Evolutionary conservation across 2,113 vertebrate genomes (phyloP).

Genomic region (Pygoscelis adeliae): DNA sequence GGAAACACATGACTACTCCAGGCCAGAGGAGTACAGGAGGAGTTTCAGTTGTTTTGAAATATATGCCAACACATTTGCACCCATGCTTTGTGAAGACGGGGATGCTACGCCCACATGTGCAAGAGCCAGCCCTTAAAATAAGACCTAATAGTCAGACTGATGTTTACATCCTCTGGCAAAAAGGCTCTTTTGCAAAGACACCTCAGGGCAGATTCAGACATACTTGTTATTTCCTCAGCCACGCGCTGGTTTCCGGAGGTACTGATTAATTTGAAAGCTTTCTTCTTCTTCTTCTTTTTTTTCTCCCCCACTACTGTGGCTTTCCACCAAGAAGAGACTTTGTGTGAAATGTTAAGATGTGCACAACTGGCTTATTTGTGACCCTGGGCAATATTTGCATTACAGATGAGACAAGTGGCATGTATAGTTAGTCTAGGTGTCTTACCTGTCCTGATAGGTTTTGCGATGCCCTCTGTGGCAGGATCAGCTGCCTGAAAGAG

Average conservation of each 20-base stretch:
- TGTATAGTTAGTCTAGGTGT: background rate
- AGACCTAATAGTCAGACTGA: background rate
- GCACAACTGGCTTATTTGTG: background rate
- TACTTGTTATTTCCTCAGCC: background rate
- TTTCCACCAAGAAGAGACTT: background rate
- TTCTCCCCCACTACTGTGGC: rapidly evolving
- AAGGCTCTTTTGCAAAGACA: background rate
- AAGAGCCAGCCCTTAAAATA: background rate
- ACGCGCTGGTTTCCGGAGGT: background rate
- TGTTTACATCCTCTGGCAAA: background rate
- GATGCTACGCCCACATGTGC: background rate
- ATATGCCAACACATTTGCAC: background rate
- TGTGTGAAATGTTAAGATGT: background rate
- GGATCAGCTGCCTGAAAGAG: constrained; percentile 24
- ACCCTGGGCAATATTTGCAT: background rate
- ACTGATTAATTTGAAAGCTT: background rate
- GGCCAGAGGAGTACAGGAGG: background rate
- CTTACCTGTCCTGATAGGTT: constrained; percentile 46
- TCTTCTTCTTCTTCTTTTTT: background rate
- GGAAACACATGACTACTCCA: background rate
- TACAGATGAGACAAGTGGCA: background rate
- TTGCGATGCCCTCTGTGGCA: background rate
- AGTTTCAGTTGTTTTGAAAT: background rate
- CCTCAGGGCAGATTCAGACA: background rate
- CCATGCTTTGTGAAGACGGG: rapidly evolving